Evolutionary conservation across 1,140 invertebrate genomes (phyloP).

Genomic region (Pogonus chalceus): DNA sequence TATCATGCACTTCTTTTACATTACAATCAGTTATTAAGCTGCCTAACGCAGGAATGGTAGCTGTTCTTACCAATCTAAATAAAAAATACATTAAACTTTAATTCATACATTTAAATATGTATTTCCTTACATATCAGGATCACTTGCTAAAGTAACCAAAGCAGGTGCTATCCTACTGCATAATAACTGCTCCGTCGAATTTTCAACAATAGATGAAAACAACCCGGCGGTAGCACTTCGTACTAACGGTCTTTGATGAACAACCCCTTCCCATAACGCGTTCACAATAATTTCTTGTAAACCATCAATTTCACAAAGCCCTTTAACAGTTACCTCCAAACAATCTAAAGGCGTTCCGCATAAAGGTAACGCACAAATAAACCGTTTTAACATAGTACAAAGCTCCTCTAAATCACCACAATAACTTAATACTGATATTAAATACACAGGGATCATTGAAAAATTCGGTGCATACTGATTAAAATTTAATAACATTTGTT

Average conservation of each 20-base stretch:
- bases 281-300: constrained; percentile 47
- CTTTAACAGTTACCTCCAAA: constrained; percentile 41
- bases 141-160: constrained; percentile 58
- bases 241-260: constrained; percentile 51
- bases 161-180: constrained; percentile 53
- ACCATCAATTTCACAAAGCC: constrained; percentile 32
- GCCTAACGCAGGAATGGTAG: constrained; percentile 54
- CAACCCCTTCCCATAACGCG: constrained; percentile 59
- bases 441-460: constrained; percentile 45
- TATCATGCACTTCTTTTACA: constrained; percentile 50
- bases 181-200: constrained; percentile 46
- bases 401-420: constrained; percentile 36
- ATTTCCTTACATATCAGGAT: constrained; percentile 50
- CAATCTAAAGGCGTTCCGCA: constrained; percentile 43
- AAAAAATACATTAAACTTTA: constrained; percentile 9
- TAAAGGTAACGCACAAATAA: constrained; percentile 42
- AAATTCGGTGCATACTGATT: constrained; percentile 36
- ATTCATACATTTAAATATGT: background rate
- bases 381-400: constrained; percentile 39
- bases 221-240: constrained; percentile 47
- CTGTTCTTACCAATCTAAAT: constrained; percentile 49
- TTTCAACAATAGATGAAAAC: constrained; percentile 47
- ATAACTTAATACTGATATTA: constrained; percentile 37
- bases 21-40: constrained; percentile 50
- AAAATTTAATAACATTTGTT: constrained; percentile 32